Evolutionary conservation across 2,888 invertebrate species (phyloP), one percentile per base, ranked within the genome.

Genomic region (Watsonalla binaria): DNA sequence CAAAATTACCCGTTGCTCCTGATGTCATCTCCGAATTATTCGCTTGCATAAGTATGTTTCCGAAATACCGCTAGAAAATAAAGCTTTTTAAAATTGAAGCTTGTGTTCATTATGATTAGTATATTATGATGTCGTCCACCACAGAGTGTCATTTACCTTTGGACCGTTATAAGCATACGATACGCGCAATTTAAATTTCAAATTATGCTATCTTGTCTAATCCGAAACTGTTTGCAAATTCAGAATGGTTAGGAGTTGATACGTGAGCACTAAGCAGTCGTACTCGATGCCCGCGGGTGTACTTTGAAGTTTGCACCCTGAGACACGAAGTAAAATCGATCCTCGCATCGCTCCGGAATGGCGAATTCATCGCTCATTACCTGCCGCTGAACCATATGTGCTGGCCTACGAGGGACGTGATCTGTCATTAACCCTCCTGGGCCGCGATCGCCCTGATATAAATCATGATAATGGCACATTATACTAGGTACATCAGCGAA

Each of bases 381-480:
- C 61, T 56, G 61, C 65, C 63, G 56, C 72, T 60, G 70, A 74
- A 65, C 78, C 84, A 84, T 84, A 82, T 78, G 78, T 76, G 81
- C 80, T 74, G 72, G 74, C 72, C 80, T 73, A 42, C 11, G 71
- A 76, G 76, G 70, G 63, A 73, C 68, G 63, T 69, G 68, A 74
- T 67, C 86, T 83, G 81, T 87, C 85, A 88, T 89, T 89, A 89
- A 81, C 76, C 77, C 75, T 75, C 74, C 80, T 73, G 77, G 75
- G 72, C 83, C 74, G 77, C 80, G 82, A 85, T 86, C 80, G 80
- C 74, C 78, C 76, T 76, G 82, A 86, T 86, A 89, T 89, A 88
- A 89, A 89, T 88, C 90, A 87, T 82, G 82, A 79, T 89, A 89
- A 90, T 89, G 82, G 86, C 82, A 87, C 78, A 89, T 89, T 86